Percentiles rank a stretch among this genome's conserved stretches.
These are phyloP conservation scores for Xiphydria camelus DNA, from an alignment of 2,888 invertebrate genomes.

Conservation along the genomic window DNA sequence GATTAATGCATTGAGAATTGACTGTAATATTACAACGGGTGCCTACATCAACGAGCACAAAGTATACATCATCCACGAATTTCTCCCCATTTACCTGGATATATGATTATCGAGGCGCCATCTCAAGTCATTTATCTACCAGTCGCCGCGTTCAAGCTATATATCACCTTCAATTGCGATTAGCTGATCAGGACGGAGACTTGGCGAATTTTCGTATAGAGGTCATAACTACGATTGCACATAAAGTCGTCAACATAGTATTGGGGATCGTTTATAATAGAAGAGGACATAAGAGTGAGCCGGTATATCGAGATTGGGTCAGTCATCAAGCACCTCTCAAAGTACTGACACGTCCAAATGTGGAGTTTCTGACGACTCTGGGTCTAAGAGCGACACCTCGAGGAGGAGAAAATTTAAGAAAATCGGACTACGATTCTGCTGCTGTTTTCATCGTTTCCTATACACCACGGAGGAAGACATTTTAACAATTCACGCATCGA, in stretches of 20 bases:
- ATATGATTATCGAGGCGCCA: constrained; percentile 45
- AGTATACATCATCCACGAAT: constrained; percentile 42
- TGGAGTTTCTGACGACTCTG: constrained; percentile 18
- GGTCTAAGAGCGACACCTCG: constrained; percentile 14
- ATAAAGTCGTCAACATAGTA: constrained; percentile 14
- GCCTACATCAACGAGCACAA: constrained; percentile 31
- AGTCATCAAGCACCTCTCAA: constrained; percentile 1
- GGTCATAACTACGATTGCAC: constrained; percentile 27
- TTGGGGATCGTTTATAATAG: constrained; percentile 14
- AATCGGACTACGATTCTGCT: too few species aligned
- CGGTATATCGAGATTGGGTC: constrained; percentile 1
- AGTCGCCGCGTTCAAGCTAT: constrained; percentile 19
- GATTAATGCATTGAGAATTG: too few species aligned
- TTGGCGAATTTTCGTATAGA: constrained; percentile 28
- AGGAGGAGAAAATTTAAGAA: constrained; percentile 6
- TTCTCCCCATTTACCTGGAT: constrained; percentile 41
- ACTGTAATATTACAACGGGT: constrained; percentile 34
- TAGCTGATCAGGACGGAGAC: constrained; percentile 27
- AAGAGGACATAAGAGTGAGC: constrained; percentile 16
- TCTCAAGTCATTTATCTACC: constrained; percentile 28
- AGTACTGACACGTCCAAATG: constrained; percentile 19
- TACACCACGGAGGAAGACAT: constrained; percentile 9
- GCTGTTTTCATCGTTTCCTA: constrained; percentile 9
- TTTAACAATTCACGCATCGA: constrained; percentile 8
- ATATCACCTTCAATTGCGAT: constrained; percentile 24